These are phyloP conservation scores for Equus quagga DNA, from an alignment of 2,113 vertebrate genomes.

Conservation along the genomic window DNA sequence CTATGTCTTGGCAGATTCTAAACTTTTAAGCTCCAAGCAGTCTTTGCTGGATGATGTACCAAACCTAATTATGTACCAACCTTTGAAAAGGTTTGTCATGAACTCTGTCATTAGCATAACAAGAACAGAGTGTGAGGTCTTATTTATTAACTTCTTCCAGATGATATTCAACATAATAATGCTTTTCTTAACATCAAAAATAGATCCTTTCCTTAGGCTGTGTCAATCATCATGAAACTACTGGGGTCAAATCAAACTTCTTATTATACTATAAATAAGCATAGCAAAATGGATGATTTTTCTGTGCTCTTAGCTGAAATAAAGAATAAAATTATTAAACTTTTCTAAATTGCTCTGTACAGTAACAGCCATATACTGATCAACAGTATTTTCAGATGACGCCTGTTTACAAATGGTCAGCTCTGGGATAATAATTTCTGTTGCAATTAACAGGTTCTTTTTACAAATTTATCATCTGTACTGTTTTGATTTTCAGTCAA, in stretches of 20 bases:
- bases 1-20: neutral
- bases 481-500: neutral
- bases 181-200: neutral
- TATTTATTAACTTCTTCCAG: neutral
- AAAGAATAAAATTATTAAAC: slow-evolving; percentile 1
- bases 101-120: neutral
- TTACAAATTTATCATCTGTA: neutral
- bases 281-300: neutral
- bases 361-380: neutral
- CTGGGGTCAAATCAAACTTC: neutral
- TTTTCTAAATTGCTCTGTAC: neutral
- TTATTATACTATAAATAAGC: neutral
- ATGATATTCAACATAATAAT: neutral
- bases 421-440: neutral
- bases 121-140: neutral
- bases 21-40: slow-evolving; percentile 35
- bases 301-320: slow-evolving; percentile 2
- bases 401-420: neutral
- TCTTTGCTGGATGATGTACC: slow-evolving; percentile 12
- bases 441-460: neutral
- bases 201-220: neutral
- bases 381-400: neutral
- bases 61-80: neutral
- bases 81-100: neutral
- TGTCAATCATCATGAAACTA: neutral